These are phyloP conservation scores for Microcebus lehilahytsara DNA, from an alignment of 2,113 vertebrate species.

Conservation along the genomic window DNA sequence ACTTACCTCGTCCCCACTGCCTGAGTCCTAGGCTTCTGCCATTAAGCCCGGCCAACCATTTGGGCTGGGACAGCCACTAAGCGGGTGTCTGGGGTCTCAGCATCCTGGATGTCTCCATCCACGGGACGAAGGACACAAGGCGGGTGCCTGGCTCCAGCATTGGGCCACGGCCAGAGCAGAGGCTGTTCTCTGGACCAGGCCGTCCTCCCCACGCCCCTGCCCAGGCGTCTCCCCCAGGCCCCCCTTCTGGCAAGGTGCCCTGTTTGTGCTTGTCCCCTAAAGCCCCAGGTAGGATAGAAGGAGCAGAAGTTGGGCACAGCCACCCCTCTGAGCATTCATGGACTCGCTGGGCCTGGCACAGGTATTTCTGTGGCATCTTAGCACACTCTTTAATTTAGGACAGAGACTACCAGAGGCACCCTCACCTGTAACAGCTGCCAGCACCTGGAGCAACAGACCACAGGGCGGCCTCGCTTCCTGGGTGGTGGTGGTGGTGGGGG, in stretches of 20 bases:
- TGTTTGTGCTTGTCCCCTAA: neutral
- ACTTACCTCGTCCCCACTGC: neutral
- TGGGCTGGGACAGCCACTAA: accelerated
- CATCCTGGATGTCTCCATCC: neutral
- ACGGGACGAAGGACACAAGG: no score
- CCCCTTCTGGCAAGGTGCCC: neutral
- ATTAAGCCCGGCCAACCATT: neutral
- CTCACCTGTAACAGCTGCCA: accelerated
- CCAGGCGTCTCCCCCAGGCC: neutral
- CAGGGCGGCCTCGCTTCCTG: accelerated
- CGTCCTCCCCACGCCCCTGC: neutral
- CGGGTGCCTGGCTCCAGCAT: neutral
- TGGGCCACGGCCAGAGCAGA: neutral
- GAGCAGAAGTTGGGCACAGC: neutral
- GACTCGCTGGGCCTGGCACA: accelerated
- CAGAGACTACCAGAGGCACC: neutral
- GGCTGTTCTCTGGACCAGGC: accelerated
- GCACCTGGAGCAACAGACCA: accelerated
- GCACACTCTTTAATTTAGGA: accelerated
- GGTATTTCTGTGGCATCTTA: neutral
- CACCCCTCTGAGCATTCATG: accelerated
- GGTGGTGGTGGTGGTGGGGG: no score
- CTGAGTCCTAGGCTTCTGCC: no score
- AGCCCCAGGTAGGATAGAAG: neutral
- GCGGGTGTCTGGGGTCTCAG: accelerated